These are phyloP conservation scores for Imbricaverruca yamaguchii DNA, from an alignment of 2,888 invertebrate species.

Conservation along the genomic window DNA sequence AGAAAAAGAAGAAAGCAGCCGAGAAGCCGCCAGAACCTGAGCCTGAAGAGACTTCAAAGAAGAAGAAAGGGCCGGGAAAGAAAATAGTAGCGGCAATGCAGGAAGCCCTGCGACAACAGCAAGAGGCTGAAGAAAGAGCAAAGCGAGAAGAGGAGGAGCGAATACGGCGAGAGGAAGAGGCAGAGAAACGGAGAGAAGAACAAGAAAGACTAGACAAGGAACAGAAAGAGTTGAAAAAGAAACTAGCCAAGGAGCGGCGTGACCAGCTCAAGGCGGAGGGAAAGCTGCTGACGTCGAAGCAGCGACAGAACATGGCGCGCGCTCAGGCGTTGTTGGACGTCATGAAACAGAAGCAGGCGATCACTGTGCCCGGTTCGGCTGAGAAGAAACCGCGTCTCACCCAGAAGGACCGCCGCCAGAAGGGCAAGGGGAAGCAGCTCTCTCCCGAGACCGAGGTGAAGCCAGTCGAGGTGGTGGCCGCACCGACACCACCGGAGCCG, in stretches of 20 bases:
- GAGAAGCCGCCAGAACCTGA: slow-evolving; percentile 38
- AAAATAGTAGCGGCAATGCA: slow-evolving; percentile 86
- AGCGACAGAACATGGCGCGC: slow-evolving; percentile 80
- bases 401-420: slow-evolving; percentile 19
- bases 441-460: slow-evolving; percentile 29
- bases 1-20: slow-evolving; percentile 37
- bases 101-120: slow-evolving; percentile 75
- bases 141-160: slow-evolving; percentile 72
- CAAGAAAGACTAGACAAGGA: slow-evolving; percentile 72
- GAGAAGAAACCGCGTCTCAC: not conserved
- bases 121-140: slow-evolving; percentile 77
- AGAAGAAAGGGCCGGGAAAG: slow-evolving; percentile 63
- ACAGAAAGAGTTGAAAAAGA: slow-evolving; percentile 76
- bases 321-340: slow-evolving; percentile 83
- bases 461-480: slow-evolving; percentile 12
- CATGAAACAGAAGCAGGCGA: slow-evolving; percentile 49
- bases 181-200: slow-evolving; percentile 30
- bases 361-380: not conserved
- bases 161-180: slow-evolving; percentile 61
- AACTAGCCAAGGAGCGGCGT: slow-evolving; percentile 85
- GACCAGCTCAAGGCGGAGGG: slow-evolving; percentile 94
- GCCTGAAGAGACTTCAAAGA: slow-evolving; percentile 39
- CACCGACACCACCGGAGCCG: slow-evolving; percentile 28
- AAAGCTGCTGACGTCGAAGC: slow-evolving; percentile 83
- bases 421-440: slow-evolving; percentile 24